Conservation (phyloP, 2,797 vertebrate species). For the Botia kubotai region DNA sequence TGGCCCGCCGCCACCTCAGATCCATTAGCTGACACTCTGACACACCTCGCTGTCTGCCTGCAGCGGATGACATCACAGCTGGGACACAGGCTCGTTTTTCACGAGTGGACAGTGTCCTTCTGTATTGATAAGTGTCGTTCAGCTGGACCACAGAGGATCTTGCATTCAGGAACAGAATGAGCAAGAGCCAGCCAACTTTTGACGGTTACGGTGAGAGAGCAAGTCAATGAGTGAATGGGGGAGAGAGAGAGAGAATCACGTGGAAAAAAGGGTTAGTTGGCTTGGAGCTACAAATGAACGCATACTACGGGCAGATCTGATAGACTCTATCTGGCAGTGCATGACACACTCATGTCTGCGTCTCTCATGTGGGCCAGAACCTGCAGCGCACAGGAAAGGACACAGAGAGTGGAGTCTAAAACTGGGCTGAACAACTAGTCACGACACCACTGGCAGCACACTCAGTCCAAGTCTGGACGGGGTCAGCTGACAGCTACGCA, state of each 20-base stretch:
- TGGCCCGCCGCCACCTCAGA: slow-evolving; percentile 70
- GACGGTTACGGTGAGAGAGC: not conserved
- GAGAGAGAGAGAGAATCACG: not conserved
- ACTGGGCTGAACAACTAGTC: slow-evolving; percentile 61
- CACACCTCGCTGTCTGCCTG: slow-evolving; percentile 66
- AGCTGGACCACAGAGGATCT: slow-evolving; percentile 43
- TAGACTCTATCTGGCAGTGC: slow-evolving; percentile 55
- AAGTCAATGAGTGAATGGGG: slow-evolving; percentile 1
- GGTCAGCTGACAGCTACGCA: slow-evolving; percentile 57
- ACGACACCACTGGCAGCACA: slow-evolving; percentile 61
- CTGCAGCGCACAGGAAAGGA: slow-evolving; percentile 62
- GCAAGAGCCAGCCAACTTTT: not conserved
- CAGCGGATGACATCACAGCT: slow-evolving; percentile 61
- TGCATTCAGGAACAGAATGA: slow-evolving; percentile 32
- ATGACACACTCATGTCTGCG: slow-evolving; percentile 56
- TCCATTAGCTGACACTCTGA: slow-evolving; percentile 67
- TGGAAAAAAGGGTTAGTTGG: slow-evolving; percentile 5
- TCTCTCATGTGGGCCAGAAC: slow-evolving; percentile 60
- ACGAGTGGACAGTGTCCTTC: slow-evolving; percentile 54
- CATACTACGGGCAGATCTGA: slow-evolving; percentile 32
- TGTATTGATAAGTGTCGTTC: slow-evolving; percentile 37
- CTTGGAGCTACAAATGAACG: slow-evolving; percentile 24
- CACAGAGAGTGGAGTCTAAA: slow-evolving; percentile 60
- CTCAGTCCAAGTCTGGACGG: slow-evolving; percentile 62
- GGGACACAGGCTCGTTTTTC: slow-evolving; percentile 57